Base-by-base conservation (phyloP, 2,113 vertebrate species). In the Prunella fulvescens region DNA sequence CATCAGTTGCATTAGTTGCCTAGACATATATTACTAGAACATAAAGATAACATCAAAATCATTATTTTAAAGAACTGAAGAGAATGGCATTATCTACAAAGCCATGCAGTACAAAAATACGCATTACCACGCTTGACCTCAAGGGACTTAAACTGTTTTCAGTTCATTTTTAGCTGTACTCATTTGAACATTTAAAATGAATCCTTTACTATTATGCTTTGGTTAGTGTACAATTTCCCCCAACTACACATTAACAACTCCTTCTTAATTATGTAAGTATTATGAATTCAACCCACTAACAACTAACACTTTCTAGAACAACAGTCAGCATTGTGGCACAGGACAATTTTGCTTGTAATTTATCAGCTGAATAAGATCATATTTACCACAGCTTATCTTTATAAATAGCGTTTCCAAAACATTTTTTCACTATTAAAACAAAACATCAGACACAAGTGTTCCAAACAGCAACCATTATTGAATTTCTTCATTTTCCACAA, bases 401-500 rank as follows among this genome's bases (percentile, higher is more conserved):
- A 71, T 64, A 76, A 90, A 35, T 1, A 82, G 11, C 28, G 18
- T 62, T 88, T 77, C 64, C 37, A 81, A 74, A 85, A 67, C 40
- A 78, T 71, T 74, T 88, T 69, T 88, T 94, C 67, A 70, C 44
- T 86, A 94, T 47, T 76, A 88, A 92, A 91, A 50, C 37, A 84
- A 79, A 81, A 58, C 29, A 77, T 37, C n/a, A 92, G 37, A 88
- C 76, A 81, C 23, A 95, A 79, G 17, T 33, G 33, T 85, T 93
- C 82, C 86, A 85, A 91, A 92, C 70, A 95, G 73, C 69, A 92
- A 87, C 57, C 35, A 74, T n/a, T 74, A 95, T 4, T 61, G 90
- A 90, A 95, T 80, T 57, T 69, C 85, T 92, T 92, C 77, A 95
- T 86, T 96, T 94, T 91, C 92, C 90, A 94, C 67, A 73, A 95